These are phyloP conservation scores for Eriosoma lanigerum DNA, from an alignment of 1,140 invertebrate genomes.

Conservation along the genomic window DNA sequence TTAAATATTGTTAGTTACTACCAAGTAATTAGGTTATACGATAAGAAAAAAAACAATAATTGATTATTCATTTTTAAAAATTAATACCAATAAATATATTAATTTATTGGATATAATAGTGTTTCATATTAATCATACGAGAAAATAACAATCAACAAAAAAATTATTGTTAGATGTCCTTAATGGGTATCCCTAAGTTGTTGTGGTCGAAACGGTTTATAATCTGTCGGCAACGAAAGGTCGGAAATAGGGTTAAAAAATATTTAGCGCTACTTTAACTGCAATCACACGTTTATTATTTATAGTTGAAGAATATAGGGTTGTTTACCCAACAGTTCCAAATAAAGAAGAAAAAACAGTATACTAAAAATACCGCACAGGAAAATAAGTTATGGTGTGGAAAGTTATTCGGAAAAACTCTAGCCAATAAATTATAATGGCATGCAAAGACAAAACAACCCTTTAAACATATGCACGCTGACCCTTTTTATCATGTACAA, in stretches of 20 bases:
- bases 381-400: slow-evolving; percentile 39
- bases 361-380: slow-evolving; percentile 22
- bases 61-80: no score
- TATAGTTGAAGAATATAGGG: slow-evolving; percentile 31
- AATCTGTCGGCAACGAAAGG: slow-evolving; percentile 31
- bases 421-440: slow-evolving; percentile 35
- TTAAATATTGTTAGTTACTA: no score
- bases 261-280: slow-evolving; percentile 46
- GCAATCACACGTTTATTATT: slow-evolving; percentile 47
- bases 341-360: neutral
- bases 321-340: neutral
- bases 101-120: no score
- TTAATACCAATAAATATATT: no score
- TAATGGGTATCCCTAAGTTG: neutral
- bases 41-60: no score
- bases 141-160: no score
- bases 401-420: slow-evolving; percentile 47
- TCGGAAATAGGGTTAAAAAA: slow-evolving; percentile 50
- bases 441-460: slow-evolving; percentile 46
- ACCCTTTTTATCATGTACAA: slow-evolving; percentile 41
- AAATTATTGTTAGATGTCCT: neutral
- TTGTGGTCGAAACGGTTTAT: slow-evolving; percentile 13
- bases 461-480: slow-evolving; percentile 49
- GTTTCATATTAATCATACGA: no score
- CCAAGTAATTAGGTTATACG: no score